phyloP scores from a whole-genome alignment of 2,113 vertebrate genomes.

The Sclerurus mexicanus region DNA sequence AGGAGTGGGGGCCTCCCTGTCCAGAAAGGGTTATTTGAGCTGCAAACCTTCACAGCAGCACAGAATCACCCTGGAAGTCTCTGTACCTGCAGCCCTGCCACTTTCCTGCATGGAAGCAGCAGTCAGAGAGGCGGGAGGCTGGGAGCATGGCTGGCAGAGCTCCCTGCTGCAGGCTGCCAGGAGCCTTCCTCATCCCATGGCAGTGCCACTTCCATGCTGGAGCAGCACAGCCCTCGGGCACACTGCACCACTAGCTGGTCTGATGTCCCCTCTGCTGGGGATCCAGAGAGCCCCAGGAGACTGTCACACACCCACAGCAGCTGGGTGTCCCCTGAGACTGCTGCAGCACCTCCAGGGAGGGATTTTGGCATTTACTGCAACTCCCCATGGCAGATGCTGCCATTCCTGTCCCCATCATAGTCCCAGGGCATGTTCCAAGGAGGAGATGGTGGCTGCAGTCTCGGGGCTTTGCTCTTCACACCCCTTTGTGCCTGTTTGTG shows the following conservation, averaged over 20 bases:
- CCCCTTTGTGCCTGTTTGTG: neutral
- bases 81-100: accelerated
- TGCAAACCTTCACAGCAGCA: neutral
- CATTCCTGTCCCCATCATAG: too few relatives aligned
- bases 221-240: neutral
- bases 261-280: accelerated
- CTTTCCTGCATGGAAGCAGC: neutral
- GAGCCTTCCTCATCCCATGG: neutral
- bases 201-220: accelerated
- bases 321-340: neutral
- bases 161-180: neutral
- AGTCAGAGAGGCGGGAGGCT: accelerated
- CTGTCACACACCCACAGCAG: neutral
- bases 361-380: neutral
- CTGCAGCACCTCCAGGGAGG: neutral
- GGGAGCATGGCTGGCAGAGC: neutral
- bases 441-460: neutral
- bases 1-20: neutral
- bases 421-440: neutral
- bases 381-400: accelerated
- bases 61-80: neutral
- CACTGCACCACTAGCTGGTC: accelerated
- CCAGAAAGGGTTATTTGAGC: neutral
- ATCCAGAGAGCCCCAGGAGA: neutral
- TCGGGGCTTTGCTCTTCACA: neutral